Evolutionary conservation across 2,888 invertebrate genomes (phyloP), one percentile per base, ranked within the genome.

Genomic region (Brachylomia viminalis): DNA sequence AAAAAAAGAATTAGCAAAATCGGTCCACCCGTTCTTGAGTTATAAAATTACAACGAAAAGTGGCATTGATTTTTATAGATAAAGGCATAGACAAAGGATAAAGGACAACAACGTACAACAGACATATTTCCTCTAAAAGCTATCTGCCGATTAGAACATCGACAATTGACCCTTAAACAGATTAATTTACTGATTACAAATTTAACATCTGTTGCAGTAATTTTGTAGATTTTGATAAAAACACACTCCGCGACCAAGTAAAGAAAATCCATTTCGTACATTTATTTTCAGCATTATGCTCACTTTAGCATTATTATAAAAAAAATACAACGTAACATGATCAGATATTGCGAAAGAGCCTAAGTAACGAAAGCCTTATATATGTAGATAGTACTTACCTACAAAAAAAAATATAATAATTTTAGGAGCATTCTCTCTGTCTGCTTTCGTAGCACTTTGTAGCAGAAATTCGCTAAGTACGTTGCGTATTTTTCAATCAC

Each of bases 401-500:
- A 17, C 42, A 42, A 20, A 49, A 20, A 17, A 20, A 6, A 7
- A 7, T 47, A 5, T 47, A 38, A 17, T 30, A 38, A 17, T 30
- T 30, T 3, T 13, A 56, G 71, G 47, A 38, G 0, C 17, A 47
- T 52, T 54, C 27, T 8, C 52, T 42, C 2, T 47, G 13, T 11
- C 11, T 27, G 33, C 30, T 42, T 52, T 52, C 17, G 17, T 64
- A 58, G 5, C 42, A 33, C 23, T 66, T 38, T 54, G 52, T 77
- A 27, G 30, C 30, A 38, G 15, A 75, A 49, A 27, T 3, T 45
- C 49, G 52, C 11, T 27, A 49, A 47, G 1, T 42, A n/a, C 2
- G 33, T n/a, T 23, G 52, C 15, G 33, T 64, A 80, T 67, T 74
- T 54, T 52, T 49, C 45, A 58, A 64, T 68, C 64, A 52, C 61